Evolutionary conservation across 2,113 vertebrate genomes (phyloP).

Genomic region (Eurystomus gularis): DNA sequence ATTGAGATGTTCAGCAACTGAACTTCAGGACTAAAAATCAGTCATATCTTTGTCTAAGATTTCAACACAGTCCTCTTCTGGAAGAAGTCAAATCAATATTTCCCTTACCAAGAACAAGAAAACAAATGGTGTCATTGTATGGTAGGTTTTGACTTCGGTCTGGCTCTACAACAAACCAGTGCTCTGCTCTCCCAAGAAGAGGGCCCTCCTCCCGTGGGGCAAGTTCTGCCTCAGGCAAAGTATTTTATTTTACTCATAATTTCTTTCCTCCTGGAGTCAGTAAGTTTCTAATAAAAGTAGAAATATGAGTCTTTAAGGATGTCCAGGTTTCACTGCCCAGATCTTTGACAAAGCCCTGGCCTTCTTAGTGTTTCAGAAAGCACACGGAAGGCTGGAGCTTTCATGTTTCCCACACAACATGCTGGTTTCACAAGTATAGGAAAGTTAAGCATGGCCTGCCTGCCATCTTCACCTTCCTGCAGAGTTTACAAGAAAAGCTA

Average conservation of each 20-base stretch:
- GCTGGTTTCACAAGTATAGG: background rate
- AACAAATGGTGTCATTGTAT: background rate
- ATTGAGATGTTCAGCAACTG: background rate
- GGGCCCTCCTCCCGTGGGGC: background rate
- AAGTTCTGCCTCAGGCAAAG: background rate
- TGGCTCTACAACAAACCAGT: background rate
- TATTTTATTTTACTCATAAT: background rate
- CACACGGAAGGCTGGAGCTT: background rate
- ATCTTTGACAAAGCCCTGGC: background rate
- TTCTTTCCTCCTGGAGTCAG: background rate
- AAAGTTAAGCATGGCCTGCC: background rate
- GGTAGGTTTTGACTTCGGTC: background rate
- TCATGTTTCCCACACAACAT: background rate
- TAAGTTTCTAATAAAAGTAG: background rate
- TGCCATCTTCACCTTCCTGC: background rate
- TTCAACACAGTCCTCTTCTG: background rate
- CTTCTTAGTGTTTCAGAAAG: background rate
- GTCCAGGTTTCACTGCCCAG: background rate
- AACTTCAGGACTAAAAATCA: background rate
- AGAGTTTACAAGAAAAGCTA: background rate
- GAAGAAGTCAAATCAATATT: background rate
- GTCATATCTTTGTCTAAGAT: background rate
- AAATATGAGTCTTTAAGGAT: background rate
- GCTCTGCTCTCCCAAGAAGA: background rate
- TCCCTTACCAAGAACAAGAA: background rate